Base-by-base conservation (phyloP, 2,113 vertebrate genomes). In the Chrysochloris asiatica region DNA sequence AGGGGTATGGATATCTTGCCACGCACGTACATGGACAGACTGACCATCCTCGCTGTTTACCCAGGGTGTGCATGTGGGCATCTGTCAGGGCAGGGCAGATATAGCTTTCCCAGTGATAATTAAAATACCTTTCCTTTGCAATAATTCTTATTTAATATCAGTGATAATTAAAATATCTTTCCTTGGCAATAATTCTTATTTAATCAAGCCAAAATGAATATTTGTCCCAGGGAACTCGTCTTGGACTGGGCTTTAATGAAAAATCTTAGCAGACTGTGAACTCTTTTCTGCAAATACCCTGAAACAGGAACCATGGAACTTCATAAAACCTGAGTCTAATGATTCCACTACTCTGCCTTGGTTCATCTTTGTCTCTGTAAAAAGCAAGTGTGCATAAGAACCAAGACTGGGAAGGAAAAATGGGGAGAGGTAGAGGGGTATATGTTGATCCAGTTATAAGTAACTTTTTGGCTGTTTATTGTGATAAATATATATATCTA, bases 161-260 rank as follows among this genome's bases (percentile, higher is more conserved):
- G n/a, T n/a, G n/a, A n/a, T n/a, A n/a, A n/a, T n/a, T n/a, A n/a
- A n/a, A n/a, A n/a, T n/a, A n/a, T n/a, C 71, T 89, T 79, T 50
- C 63, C 78, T 89, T 73, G 90, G 61, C 61, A n/a, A n/a, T 82
- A 89, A 0, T 87, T 90, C 47, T 77, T 86, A 86, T 71, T 94
- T 88, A 88, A 92, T 91, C 28, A 87, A 91, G 28, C 86, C 71
- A 83, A 77, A 84, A 80, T 91, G 63, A 50, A 43, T 76, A 61
- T 91, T 30, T 87, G 17, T 69, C 63, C 24, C 63, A 45, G 36
- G 54, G 33, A 89, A 77, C 67, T n/a, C 80, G 45, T 89, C 77
- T 16, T 56, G 54, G 12, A 56, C 52, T 86, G 47, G 33, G 61
- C 52, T 86, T 89, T 83, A 45, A 89, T 89, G 65, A 50, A 85